Evolutionary conservation across 1,140 invertebrate genomes (phyloP).

Genomic region (Heliothis virescens): DNA sequence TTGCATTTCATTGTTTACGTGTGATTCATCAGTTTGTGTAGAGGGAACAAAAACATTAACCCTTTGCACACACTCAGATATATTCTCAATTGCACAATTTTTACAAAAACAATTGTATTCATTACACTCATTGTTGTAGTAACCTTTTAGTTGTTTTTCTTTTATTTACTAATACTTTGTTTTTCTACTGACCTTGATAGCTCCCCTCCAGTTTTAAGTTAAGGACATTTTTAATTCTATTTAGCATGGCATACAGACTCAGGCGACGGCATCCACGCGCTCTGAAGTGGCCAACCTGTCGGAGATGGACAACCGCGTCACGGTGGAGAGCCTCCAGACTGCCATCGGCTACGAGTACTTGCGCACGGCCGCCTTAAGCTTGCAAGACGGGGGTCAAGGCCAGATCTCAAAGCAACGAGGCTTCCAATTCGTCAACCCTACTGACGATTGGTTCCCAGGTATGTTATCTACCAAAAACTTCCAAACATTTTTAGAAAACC

Average conservation of each 20-base stretch:
- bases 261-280: conserved; percentile 93
- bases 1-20: conserved; percentile 54
- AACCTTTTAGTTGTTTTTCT: conserved; percentile 35
- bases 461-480: conserved; percentile 51
- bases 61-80: conserved; percentile 34
- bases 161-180: conserved; percentile 17
- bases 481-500: not conserved
- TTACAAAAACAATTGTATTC: conserved; percentile 18
- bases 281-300: conserved; percentile 93
- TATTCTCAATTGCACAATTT: conserved; percentile 31
- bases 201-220: conserved; percentile 57
- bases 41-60: conserved; percentile 31
- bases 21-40: conserved; percentile 59
- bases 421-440: conserved; percentile 94
- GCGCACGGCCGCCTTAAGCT: conserved; percentile 88
- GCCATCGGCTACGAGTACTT: conserved; percentile 94
- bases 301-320: conserved; percentile 90
- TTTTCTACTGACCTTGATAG: conserved; percentile 21
- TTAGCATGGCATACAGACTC: conserved; percentile 88
- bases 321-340: conserved; percentile 89
- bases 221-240: conserved; percentile 81
- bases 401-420: conserved; percentile 90
- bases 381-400: conserved; percentile 90
- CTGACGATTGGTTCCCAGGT: conserved; percentile 95
- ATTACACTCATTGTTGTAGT: conserved; percentile 18